Base-by-base conservation (phyloP, 2,797 vertebrate genomes). In the Eutrigla gurnardus region DNA sequence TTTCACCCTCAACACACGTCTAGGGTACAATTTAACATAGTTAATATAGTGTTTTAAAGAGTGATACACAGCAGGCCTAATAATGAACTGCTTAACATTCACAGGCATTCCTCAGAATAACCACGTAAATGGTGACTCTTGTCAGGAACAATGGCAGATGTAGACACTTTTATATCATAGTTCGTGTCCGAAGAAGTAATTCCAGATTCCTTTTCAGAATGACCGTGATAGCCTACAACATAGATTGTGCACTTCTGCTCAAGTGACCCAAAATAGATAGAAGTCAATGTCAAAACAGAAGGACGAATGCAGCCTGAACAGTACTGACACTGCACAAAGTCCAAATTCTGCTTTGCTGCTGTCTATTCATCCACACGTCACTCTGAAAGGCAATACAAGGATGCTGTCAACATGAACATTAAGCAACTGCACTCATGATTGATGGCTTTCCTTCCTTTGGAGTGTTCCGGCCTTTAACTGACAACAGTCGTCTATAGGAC, bases 401-500 rank as follows among this genome's bases (percentile, higher is more conserved):
- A 75, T 52, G 67, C 58, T 62, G 73, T 77, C 67, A 77, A 62
- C 50, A 50, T n/a, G 18, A 70, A 47, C 57, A 64, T 78, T 66
- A 74, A 53, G n/a, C 46, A 68, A 71, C 10, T 36, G 37, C 63
- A 25, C 66, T 37, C 3, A 8, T 77, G 67, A 72, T 40, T 75
- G 73, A 65, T 57, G 65, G 40, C 13, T 47, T 37, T 65, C 37
- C 39, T 54, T 6, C 63, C 39, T 33, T 54, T 60, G 39, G 42
- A 50, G 32, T 15, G 42, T 32, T 14, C 42, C 37, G 40, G 49
- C n/a, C 12, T 55, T 61, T 50, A 13, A 47, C 55, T 58, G 73
- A 58, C 47, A 64, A 45, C 59, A 35, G 37, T 58, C 55, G 35
- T 50, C 49, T 47, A 46, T 10, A 15, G 45, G 62, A 63, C 43